Evolutionary conservation across 2,797 vertebrate species (phyloP), one percentile per base, ranked within the genome.

Genomic region (Petrocephalus schoutedeni): DNA sequence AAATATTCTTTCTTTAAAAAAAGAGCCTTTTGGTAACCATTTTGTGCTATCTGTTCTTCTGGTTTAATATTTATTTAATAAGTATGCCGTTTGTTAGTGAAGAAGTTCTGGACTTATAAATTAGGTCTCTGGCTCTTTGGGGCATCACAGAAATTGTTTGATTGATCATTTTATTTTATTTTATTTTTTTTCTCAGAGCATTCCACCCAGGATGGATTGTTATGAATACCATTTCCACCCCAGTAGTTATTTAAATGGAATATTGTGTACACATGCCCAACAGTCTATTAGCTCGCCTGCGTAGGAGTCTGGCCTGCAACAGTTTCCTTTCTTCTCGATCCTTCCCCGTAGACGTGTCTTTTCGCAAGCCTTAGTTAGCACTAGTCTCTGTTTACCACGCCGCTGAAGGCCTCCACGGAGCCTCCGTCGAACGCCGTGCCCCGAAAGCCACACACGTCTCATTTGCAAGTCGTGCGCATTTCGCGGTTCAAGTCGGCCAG

Each of bases 401-500:
- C 10, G 67, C 57, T 82, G 14, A 12, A 71, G 6, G 87, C 16
- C 53, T 49, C 28, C 10, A 7, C 0, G 14, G 28, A 77, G 51
- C 67, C 87, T 54, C 59, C 19, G 28, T 23, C 1, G 4, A 32
- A 67, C 10, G 10, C 58, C 41, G 21, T 54, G 51, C 10, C 19
- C 28, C n/a, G 61, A 14, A 45, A 74, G 19, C 12, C n/a, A 3
- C 32, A 12, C 16, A 23, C 32, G 41, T 74, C 54, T 82, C 36
- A 86, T 87, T 86, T 89, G 67, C 71, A 80, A 82, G 64, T 80
- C 88, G 61, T 36, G 82, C 61, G 23, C 56, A 19, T 89, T 53
- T 23, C 1, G 9, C 12, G 8, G 87, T 85, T 84, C 57, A 58
- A 32, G 9, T 58, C 16, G 6, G 10, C 23, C 53, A 77, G n/a